Percentiles rank a stretch among this genome's conserved stretches.
Conservation (phyloP, 2,113 vertebrate species). For the Orycteropus afer region DNA sequence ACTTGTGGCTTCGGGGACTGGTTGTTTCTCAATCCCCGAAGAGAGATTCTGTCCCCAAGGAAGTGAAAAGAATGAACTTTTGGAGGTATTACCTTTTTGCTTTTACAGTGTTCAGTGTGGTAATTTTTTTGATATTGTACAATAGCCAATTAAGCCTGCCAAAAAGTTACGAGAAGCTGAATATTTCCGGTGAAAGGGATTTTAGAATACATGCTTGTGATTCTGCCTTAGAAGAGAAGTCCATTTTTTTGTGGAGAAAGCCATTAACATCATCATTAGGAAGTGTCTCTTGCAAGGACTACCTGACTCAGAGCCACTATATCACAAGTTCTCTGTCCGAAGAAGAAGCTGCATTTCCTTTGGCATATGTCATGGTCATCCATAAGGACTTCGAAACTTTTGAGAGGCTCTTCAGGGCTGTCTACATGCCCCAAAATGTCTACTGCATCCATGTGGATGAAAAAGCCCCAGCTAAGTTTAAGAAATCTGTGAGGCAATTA, state of each 20-base stretch:
- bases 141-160: neutral
- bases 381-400: constrained; percentile 85
- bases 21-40: neutral
- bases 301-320: constrained; percentile 69
- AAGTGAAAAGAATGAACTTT: constrained; percentile 71
- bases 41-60: neutral
- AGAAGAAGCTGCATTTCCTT: constrained; percentile 80
- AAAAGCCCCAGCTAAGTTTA: constrained; percentile 67
- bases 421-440: constrained; percentile 85
- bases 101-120: constrained; percentile 3
- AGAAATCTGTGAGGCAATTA: constrained; percentile 53
- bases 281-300: constrained; percentile 55
- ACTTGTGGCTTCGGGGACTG: neutral
- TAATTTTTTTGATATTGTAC: constrained; percentile 52
- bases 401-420: constrained; percentile 79
- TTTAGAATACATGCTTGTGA: neutral
- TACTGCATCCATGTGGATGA: constrained; percentile 86
- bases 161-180: neutral
- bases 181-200: neutral
- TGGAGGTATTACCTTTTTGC: constrained; percentile 51
- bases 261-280: neutral
- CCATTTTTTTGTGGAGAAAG: neutral
- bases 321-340: constrained; percentile 76
- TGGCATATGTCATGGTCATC: constrained; percentile 82
- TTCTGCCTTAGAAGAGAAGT: accelerated